These are phyloP conservation scores for Cephus pygmeus DNA, from an alignment of 2,888 invertebrate genomes.

Conservation along the genomic window DNA sequence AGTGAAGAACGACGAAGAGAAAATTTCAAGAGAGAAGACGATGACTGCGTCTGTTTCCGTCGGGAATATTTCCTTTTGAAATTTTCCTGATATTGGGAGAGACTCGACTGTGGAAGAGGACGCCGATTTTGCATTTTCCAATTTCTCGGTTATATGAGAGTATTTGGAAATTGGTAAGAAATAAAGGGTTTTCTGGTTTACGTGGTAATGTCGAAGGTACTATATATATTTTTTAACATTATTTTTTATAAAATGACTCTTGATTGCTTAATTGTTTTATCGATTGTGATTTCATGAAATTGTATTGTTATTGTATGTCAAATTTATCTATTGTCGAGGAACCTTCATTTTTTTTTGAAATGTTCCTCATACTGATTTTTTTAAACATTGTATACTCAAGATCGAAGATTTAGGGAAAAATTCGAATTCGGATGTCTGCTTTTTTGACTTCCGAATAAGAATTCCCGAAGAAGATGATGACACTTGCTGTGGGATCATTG, in stretches of 20 bases:
- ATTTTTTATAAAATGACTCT: neutral
- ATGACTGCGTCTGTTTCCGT: neutral
- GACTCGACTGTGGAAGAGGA: neutral
- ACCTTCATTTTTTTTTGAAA: neutral
- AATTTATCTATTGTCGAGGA: neutral
- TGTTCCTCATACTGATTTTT: neutral
- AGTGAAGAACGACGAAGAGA: constrained; percentile 4
- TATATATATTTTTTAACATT: neutral
- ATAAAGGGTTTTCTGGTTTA: neutral
- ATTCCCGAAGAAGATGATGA: neutral
- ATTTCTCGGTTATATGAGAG: neutral
- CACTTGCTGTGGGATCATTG: neutral
- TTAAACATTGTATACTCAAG: neutral
- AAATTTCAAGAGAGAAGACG: constrained; percentile 21
- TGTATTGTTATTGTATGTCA: neutral
- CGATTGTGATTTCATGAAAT: neutral
- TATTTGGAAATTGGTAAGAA: neutral
- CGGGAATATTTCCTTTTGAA: constrained; percentile 19
- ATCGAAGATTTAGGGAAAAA: neutral
- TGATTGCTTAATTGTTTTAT: too few relatives aligned
- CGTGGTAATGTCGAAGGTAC: neutral
- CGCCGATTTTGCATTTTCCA: neutral
- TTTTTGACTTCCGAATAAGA: constrained; percentile 6
- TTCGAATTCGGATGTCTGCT: neutral
- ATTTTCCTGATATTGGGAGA: neutral